A percentile compares a stretch with the other conserved stretches of the same genome.
These are phyloP conservation scores for Callorhinus ursinus DNA, from an alignment of 2,113 vertebrate genomes.

Conservation along the genomic window DNA sequence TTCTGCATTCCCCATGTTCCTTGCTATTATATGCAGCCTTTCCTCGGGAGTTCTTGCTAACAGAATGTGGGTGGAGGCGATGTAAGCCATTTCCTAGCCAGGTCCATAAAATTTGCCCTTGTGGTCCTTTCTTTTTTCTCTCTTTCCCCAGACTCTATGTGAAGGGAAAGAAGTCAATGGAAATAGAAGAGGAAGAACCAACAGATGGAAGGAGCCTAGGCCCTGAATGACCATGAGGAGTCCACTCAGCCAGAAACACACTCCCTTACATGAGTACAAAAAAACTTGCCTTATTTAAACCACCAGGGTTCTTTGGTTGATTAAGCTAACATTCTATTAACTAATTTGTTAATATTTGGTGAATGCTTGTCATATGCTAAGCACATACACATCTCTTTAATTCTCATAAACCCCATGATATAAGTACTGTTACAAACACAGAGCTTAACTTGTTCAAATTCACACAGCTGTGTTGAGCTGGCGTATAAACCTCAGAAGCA, in stretches of 20 bases:
- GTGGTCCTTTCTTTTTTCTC: background rate
- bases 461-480: background rate
- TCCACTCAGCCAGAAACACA: background rate
- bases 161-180: background rate
- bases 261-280: background rate
- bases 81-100: background rate
- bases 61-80: background rate
- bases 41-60: background rate
- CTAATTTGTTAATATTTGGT: background rate
- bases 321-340: background rate
- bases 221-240: background rate
- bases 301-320: background rate
- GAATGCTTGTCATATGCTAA: background rate
- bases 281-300: background rate
- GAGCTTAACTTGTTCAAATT: background rate
- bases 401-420: background rate
- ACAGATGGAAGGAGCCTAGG: background rate
- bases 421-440: background rate
- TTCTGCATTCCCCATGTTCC: background rate
- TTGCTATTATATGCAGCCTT: background rate
- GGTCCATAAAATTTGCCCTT: background rate
- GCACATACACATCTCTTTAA: background rate
- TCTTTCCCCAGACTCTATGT: background rate
- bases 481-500: background rate
- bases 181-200: background rate